A percentile compares a stretch with the other conserved stretches of the same genome.
These are phyloP conservation scores for Cottus gobio DNA, from an alignment of 2,113 vertebrate species.

Conservation along the genomic window DNA sequence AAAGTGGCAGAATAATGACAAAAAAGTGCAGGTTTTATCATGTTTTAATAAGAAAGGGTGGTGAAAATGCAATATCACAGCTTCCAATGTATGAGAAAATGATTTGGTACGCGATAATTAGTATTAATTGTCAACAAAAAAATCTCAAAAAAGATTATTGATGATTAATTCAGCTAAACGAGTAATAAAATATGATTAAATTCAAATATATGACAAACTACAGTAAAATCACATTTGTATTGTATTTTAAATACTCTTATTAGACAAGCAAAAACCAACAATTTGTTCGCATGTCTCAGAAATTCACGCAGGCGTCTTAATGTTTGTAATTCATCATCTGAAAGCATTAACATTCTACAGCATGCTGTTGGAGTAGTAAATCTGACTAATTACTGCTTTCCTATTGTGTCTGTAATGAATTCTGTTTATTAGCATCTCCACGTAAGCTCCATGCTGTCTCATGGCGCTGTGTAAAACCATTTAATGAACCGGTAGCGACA, in stretches of 20 bases:
- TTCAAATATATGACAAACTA: background rate
- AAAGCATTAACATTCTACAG: slow-evolving; percentile 46
- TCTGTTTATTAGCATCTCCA: slow-evolving; percentile 66
- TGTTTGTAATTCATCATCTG: slow-evolving; percentile 54
- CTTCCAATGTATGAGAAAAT: background rate
- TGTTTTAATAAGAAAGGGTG: background rate
- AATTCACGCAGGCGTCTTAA: slow-evolving; percentile 1
- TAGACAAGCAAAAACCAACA: background rate
- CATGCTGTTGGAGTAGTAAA: slow-evolving; percentile 23
- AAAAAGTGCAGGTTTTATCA: background rate
- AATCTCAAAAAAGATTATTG: background rate
- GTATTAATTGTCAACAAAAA: background rate
- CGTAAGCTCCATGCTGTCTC: slow-evolving; percentile 43
- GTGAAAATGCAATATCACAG: background rate
- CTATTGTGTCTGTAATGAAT: slow-evolving; percentile 70
- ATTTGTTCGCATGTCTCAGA: slow-evolving; percentile 6
- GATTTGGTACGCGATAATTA: background rate
- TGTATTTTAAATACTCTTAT: background rate
- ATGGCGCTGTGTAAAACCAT: slow-evolving; percentile 50
- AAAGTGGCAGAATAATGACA: background rate
- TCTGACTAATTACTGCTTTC: slow-evolving; percentile 66
- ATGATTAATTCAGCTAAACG: background rate
- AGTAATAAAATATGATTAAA: background rate
- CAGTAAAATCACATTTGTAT: background rate
- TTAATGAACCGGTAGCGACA: slow-evolving; percentile 53